These are phyloP conservation scores for Matsumyia berberina DNA, from an alignment of 2,888 invertebrate genomes.

Conservation along the genomic window DNA sequence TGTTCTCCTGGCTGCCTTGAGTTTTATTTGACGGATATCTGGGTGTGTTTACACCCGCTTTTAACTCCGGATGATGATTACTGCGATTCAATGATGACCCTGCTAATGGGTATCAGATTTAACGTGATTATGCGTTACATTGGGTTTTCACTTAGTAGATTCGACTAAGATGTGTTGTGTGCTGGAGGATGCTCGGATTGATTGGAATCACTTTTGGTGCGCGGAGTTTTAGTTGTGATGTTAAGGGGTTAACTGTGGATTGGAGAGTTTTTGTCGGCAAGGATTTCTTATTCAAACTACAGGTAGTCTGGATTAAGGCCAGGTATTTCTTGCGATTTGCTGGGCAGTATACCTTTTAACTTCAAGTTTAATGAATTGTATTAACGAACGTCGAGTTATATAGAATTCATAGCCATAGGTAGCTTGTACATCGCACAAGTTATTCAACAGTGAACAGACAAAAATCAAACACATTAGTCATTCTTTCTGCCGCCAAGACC, in stretches of 20 bases:
- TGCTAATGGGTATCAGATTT: constrained; percentile 78
- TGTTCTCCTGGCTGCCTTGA: constrained; percentile 41
- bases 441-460: too few species aligned
- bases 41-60: constrained; percentile 72
- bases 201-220: neutral
- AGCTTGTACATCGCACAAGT: too few species aligned
- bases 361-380: too few species aligned
- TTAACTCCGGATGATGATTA: constrained; percentile 70
- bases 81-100: constrained; percentile 76
- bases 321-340: too few species aligned
- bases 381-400: too few species aligned
- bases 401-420: too few species aligned
- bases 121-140: constrained; percentile 77
- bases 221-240: neutral
- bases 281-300: too few species aligned
- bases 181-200: constrained; percentile 4
- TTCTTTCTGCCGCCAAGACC: too few species aligned
- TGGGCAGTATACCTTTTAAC: too few species aligned
- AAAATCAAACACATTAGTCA: too few species aligned
- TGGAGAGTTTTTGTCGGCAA: neutral
- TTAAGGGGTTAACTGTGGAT: constrained; percentile 17
- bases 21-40: constrained; percentile 60
- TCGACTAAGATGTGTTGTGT: constrained; percentile 41
- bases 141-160: constrained; percentile 73
- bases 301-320: too few species aligned